Evolutionary conservation across 2,888 invertebrate genomes (phyloP), one percentile per base, ranked within the genome.

Genomic region (Dexiosoma caninum): DNA sequence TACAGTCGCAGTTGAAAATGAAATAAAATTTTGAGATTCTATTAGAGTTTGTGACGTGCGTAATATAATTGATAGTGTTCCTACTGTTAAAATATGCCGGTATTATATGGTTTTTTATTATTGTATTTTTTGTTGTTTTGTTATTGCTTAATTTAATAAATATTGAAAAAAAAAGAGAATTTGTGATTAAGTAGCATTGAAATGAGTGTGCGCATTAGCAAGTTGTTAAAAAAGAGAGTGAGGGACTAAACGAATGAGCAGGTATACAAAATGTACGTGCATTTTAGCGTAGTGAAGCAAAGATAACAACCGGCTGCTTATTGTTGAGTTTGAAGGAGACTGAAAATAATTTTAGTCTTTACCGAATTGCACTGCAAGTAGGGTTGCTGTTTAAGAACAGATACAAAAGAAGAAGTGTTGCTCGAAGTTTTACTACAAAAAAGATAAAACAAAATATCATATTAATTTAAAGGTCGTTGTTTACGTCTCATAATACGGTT

Each of bases 321-420:
- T 70, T 46, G 55, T 62, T 80, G 72, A 59, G 69, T 77, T 77
- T 59, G 69, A 30, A 69, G 77, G 72, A 69, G 67, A 81, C 69
- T 72, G 69, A 77, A 77, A 74, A 77, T 72, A 32, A 78, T 81
- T 84, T 86, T 83, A 86, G 86, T 87, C 86, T 86, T 85, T 85
- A 85, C 84, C 85, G 84, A 84, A 85, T 85, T 86, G 85, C 86
- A 85, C 85, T 86, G 84, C 85, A 85, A 74, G 85, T 84, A 85
- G 85, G 85, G 86, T 86, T 85, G 87, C 85, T 84, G 84, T 78
- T 83, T 57, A 77, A 77, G 72, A 74, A 69, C 79, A 70, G n/a
- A n/a, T n/a, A 84, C 81, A 82, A 59, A 40, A 19, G 30, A 49
- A 66, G 64, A 66, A 60, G 66, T 76, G 78, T 71, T 76, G 75